phyloP scores from a whole-genome alignment of 2,797 vertebrate genomes.

The Anguilla pacifica region DNA sequence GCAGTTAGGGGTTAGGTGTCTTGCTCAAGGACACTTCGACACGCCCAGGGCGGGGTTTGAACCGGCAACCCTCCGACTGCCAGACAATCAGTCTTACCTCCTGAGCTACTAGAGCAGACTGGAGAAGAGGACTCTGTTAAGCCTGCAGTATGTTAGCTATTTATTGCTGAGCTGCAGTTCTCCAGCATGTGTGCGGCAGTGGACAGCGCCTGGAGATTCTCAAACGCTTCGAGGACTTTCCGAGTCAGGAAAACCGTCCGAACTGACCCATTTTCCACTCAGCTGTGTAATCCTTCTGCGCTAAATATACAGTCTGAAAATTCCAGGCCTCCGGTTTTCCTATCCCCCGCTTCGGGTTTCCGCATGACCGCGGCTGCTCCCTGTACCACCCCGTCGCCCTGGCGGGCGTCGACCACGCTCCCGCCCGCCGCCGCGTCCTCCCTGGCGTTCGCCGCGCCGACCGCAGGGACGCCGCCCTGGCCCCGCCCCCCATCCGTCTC shows the following conservation, averaged over 20 bases:
- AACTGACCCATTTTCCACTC: slow-evolving; percentile 1
- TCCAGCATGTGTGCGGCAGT: neutral
- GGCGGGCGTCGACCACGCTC: neutral
- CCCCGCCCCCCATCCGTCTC: neutral
- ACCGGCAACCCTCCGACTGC: no score
- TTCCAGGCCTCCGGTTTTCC: neutral
- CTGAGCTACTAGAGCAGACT: neutral
- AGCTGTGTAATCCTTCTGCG: neutral
- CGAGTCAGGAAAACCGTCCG: slow-evolving; percentile 5
- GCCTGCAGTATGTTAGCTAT: neutral
- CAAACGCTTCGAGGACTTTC: neutral
- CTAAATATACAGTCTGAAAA: slow-evolving; percentile 7
- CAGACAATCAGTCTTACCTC: no score
- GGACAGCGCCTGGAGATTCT: neutral
- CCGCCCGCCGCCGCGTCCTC: neutral
- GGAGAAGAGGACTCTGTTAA: neutral
- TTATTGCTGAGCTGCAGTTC: neutral
- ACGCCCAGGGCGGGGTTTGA: no score
- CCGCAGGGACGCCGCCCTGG: neutral
- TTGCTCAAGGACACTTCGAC: no score
- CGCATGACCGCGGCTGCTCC: neutral
- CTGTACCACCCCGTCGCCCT: neutral
- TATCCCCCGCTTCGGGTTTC: neutral
- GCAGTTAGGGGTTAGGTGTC: no score
- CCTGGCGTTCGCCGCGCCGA: neutral